Evolutionary conservation across 2,888 invertebrate genomes (phyloP), one percentile per base, ranked within the genome.

Genomic region (Pilophorus perplexus): DNA sequence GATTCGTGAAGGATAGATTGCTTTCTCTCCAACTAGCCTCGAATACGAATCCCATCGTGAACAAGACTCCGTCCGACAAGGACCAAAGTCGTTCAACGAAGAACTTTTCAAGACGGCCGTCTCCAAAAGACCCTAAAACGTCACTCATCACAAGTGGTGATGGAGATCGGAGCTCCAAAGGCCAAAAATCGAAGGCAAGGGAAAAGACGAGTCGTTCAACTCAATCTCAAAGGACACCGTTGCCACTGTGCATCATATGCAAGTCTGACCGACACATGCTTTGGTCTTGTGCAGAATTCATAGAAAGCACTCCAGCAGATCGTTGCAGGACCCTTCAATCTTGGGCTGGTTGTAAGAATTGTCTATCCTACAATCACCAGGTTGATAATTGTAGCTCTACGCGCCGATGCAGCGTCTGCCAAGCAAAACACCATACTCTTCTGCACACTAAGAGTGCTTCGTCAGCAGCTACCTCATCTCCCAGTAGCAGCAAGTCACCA

Each of bases 311-410:
- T n/a, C n/a, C n/a, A n/a, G n/a, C n/a, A n/a, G n/a, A n/a, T n/a
- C n/a, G n/a, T n/a, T n/a, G n/a, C n/a, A n/a, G n/a, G n/a, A n/a
- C n/a, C n/a, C n/a, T n/a, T n/a, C n/a, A 60, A 12, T 14, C n/a
- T 27, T 60, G 42, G 44, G 23, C 4, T 5, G 60, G 60, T 23
- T 60, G 60, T 27, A 10, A 12, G 2, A 60, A 60, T 27, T 60
- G 60, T 12, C 14, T 60, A n/a, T 3, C 10, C 2, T 14, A 5
- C 14, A 2, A 3, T 12, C 60, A 60, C 16, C 14, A n/a, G 4
- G 28, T 27, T 25, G 10, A 64, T 33, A 12, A 27, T 12, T 64
- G 64, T 20, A 18, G 2, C 2, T 64, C 64, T 1, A 27, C 16
- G 37, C 37, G 38, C n/a, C 12, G 16, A n/a, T 64, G 64, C 23